Evolutionary conservation across 2,113 vertebrate genomes (phyloP).

Genomic region (Hiodon tergisus): DNA sequence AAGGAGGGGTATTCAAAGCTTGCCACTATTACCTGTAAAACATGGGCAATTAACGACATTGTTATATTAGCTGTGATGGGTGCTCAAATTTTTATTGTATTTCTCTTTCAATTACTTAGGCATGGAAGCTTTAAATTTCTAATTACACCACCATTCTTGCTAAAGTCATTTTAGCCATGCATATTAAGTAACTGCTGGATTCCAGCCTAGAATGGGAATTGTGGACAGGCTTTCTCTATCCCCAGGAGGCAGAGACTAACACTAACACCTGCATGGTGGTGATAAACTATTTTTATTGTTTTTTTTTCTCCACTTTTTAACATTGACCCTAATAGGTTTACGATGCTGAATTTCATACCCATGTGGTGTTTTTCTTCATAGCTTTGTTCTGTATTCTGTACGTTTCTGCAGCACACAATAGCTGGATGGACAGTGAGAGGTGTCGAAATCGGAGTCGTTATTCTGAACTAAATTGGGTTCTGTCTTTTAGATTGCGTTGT

Average conservation of each 20-base stretch:
- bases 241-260: neutral
- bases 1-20: neutral
- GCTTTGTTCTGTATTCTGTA: neutral
- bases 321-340: conserved; percentile 23
- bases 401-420: conserved; percentile 3
- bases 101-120: conserved; percentile 25
- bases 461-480: neutral
- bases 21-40: conserved; percentile 17
- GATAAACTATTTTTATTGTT: conserved; percentile 21
- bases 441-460: neutral
- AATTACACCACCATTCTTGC: conserved; percentile 18
- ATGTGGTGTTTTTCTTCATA: neutral
- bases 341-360: conserved; percentile 10
- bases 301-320: conserved; percentile 1
- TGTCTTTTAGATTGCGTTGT: neutral
- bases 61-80: conserved; percentile 14
- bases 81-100: conserved; percentile 22
- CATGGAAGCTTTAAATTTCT: conserved; percentile 25
- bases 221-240: conserved; percentile 2
- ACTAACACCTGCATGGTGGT: conserved; percentile 19
- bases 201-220: conserved; percentile 22
- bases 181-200: conserved; percentile 28
- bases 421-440: neutral
- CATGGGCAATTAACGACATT: neutral
- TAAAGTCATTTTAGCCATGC: conserved; percentile 27